These are phyloP conservation scores for Trilocha varians DNA, from an alignment of 2,888 invertebrate species.

Conservation along the genomic window DNA sequence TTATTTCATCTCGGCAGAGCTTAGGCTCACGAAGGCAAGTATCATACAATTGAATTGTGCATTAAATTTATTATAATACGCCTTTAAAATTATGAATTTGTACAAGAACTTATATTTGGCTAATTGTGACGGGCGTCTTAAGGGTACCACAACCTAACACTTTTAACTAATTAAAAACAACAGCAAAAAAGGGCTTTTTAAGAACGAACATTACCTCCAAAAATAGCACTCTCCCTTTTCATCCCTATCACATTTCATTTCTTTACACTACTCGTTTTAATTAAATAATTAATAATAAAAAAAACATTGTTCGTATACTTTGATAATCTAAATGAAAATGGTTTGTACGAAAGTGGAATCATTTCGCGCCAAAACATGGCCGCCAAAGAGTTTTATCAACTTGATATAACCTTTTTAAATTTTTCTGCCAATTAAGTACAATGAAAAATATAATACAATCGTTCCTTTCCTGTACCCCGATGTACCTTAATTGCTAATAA, in stretches of 20 bases:
- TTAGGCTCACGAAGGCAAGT: too few species aligned
- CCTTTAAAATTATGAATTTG: constrained; percentile 30
- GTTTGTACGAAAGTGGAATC: constrained; percentile 38
- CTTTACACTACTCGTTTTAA: constrained; percentile 39
- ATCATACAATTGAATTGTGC: too few species aligned
- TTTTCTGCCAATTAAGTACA: constrained; percentile 37
- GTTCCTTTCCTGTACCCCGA: constrained; percentile 30
- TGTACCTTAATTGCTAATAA: constrained; percentile 50
- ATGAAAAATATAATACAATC: constrained; percentile 24
- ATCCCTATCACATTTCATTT: constrained; percentile 60
- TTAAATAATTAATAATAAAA: constrained; percentile 43
- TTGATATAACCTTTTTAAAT: too few species aligned
- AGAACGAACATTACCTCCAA: constrained; percentile 46
- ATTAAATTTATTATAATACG: too few species aligned
- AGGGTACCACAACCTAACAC: constrained; percentile 65
- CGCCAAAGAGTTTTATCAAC: too few species aligned
- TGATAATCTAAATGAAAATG: constrained; percentile 27
- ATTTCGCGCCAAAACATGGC: too few species aligned
- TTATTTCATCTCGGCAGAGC: too few species aligned
- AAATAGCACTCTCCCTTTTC: constrained; percentile 43
- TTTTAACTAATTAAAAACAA: constrained; percentile 36
- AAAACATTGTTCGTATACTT: constrained; percentile 61
- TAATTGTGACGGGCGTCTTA: constrained; percentile 49
- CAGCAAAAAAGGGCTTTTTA: constrained; percentile 47
- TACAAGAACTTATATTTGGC: constrained; percentile 65